Conservation (phyloP, 35 echinoderm and acorn worm species). For the Strongylocentrotus purpuratus region DNA sequence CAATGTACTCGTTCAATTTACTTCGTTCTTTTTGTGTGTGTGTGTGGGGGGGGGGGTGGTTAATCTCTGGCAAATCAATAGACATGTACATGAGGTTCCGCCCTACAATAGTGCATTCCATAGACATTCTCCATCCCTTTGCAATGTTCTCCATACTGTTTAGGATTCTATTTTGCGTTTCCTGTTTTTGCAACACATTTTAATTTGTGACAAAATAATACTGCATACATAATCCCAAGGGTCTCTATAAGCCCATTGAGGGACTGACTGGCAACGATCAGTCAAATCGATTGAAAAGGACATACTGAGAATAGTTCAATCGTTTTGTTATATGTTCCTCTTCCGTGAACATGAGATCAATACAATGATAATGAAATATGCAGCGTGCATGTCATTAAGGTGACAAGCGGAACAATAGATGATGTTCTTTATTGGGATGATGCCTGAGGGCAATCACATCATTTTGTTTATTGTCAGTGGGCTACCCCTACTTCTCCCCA, state of each 20-base stretch:
- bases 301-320: not conserved
- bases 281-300: not conserved
- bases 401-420: not conserved
- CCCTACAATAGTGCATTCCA: no score
- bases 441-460: no score
- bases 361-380: not conserved
- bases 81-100: no score
- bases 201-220: not conserved
- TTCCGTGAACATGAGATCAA: not conserved
- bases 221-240: not conserved
- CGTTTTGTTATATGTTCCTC: not conserved
- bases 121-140: no score
- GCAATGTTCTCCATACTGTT: no score
- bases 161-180: no score
- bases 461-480: no score
- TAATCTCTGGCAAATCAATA: no score
- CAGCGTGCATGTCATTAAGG: not conserved
- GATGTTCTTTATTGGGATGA: not conserved
- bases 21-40: no score
- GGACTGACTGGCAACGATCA: not conserved
- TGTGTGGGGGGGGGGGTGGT: no score
- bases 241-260: not conserved
- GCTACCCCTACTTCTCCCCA: no score
- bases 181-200: not conserved
- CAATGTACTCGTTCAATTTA: no score